Percentiles rank a stretch among this genome's conserved stretches.
These are phyloP conservation scores for Kuschelorhynchus macadamiae DNA, from an alignment of 2,888 invertebrate genomes.

Conservation along the genomic window DNA sequence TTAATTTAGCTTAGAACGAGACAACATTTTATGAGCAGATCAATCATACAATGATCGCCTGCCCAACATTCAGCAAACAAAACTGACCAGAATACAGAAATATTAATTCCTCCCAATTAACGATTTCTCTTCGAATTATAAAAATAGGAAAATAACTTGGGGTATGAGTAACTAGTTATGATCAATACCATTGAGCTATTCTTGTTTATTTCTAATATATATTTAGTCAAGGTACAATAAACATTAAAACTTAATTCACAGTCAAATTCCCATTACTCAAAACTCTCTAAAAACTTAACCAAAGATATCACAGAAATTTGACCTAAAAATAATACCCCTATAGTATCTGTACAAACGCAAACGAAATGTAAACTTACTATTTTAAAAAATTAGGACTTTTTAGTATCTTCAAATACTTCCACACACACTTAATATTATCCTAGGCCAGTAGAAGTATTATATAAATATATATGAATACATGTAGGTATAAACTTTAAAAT, in stretches of 20 bases:
- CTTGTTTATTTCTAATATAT: constrained; percentile 21
- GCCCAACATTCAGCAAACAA: no score
- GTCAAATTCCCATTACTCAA: constrained; percentile 55
- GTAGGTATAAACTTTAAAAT: constrained; percentile 36
- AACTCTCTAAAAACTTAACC: constrained; percentile 53
- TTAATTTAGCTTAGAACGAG: no score
- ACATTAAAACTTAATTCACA: constrained; percentile 48
- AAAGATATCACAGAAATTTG: constrained; percentile 63
- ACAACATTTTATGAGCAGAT: no score
- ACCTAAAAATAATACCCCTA: constrained; percentile 55
- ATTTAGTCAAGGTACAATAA: constrained; percentile 36
- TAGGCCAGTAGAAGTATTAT: constrained; percentile 35
- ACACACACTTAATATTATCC: neutral
- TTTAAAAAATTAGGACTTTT: neutral
- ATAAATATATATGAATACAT: constrained; percentile 23
- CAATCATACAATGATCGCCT: no score
- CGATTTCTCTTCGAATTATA: no score
- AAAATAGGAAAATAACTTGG: no score
- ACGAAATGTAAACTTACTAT: neutral
- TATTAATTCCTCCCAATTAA: no score
- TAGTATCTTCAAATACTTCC: neutral
- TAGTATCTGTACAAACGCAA: constrained; percentile 41
- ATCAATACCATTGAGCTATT: constrained; percentile 13
- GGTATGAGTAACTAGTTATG: no score
- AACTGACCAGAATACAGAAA: no score